phyloP scores from a whole-genome alignment of 2,888 invertebrate genomes.

The Callyntrura guangdongensis region DNA sequence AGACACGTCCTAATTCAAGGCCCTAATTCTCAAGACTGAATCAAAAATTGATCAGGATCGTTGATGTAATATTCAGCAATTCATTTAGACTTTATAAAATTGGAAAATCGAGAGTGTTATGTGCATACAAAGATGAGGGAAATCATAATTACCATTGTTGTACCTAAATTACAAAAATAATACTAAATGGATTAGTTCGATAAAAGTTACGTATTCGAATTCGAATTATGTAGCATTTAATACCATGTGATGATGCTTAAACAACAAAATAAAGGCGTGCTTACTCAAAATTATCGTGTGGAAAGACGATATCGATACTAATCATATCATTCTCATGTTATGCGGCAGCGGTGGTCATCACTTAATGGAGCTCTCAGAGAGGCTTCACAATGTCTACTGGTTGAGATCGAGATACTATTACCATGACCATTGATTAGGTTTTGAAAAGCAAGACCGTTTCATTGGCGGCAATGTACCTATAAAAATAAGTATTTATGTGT shows the following conservation, averaged over 20 bases:
- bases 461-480: slow-evolving; percentile 18
- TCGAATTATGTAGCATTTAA: neutral
- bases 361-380: neutral
- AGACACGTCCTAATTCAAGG: slow-evolving; percentile 60
- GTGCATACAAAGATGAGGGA: neutral
- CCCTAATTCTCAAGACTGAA: slow-evolving; percentile 50
- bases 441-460: neutral
- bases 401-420: neutral
- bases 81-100: neutral
- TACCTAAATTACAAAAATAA: slow-evolving; percentile 44
- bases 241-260: neutral
- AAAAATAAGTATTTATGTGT: neutral
- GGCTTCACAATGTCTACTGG: neutral
- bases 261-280: neutral
- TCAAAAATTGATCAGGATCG: slow-evolving; percentile 46
- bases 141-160: slow-evolving; percentile 38
- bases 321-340: neutral
- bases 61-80: slow-evolving; percentile 51
- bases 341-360: neutral
- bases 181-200: neutral
- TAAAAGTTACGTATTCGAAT: neutral
- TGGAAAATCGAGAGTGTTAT: neutral
- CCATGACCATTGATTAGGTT: slow-evolving; percentile 5
- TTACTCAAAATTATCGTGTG: slow-evolving; percentile 39
- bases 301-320: slow-evolving; percentile 41